Conservation (phyloP, 2,797 vertebrate genomes). For the Numenius phaeopus region DNA sequence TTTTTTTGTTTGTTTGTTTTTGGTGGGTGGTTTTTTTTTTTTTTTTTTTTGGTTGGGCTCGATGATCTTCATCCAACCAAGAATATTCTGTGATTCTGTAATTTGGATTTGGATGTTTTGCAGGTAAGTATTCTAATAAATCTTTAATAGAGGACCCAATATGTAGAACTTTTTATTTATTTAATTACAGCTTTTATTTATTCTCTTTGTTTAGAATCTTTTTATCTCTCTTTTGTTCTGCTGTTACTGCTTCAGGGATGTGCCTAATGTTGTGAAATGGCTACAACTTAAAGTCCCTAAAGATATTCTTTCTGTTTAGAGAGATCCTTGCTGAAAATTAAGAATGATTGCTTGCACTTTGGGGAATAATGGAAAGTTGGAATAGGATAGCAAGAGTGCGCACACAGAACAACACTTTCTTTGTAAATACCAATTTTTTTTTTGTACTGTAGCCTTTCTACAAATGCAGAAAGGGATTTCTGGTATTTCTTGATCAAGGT, state of each 20-base stretch:
- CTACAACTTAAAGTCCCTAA: neutral
- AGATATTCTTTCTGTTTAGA: neutral
- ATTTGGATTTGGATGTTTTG: neutral
- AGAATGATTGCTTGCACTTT: slow-evolving; percentile 24
- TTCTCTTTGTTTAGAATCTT: slow-evolving; percentile 30
- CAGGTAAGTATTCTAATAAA: neutral
- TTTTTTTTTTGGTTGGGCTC: too few species aligned
- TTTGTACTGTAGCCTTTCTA: neutral
- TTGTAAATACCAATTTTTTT: neutral
- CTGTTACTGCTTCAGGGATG: neutral
- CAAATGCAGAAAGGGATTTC: neutral
- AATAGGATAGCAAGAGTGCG: neutral
- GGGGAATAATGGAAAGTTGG: neutral
- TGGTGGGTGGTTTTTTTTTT: too few species aligned
- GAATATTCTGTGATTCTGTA: neutral
- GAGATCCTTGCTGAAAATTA: slow-evolving; percentile 38
- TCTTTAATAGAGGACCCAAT: neutral
- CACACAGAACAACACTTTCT: neutral
- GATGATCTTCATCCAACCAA: too few species aligned
- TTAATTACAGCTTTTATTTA: slow-evolving; percentile 22
- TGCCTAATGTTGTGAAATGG: neutral
- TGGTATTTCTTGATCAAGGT: neutral
- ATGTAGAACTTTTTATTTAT: neutral
- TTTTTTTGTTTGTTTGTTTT: too few species aligned
- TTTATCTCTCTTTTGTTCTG: slow-evolving; percentile 27